A percentile compares a stretch with the other conserved stretches of the same genome.
These are phyloP conservation scores for Lanius ludovicianus DNA, from an alignment of 2,113 vertebrate genomes.

Conservation along the genomic window DNA sequence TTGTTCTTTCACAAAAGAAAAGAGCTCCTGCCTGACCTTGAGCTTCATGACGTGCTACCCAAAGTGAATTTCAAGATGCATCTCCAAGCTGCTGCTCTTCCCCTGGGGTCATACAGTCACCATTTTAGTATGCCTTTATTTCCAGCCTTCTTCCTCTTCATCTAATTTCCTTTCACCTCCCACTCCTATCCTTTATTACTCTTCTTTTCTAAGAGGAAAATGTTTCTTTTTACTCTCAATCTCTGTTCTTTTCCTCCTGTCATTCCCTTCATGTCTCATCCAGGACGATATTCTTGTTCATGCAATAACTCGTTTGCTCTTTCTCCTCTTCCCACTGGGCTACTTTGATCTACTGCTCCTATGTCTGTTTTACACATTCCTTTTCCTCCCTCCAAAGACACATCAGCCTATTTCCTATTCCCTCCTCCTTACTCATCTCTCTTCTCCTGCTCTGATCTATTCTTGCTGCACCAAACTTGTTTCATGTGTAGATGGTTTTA, in stretches of 20 bases:
- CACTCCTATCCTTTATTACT: constrained; percentile 21
- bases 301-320: constrained; percentile 52
- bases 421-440: constrained; percentile 46
- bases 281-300: constrained; percentile 4
- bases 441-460: constrained; percentile 43
- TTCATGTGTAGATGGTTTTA: neutral
- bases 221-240: constrained; percentile 8
- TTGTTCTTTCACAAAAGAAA: neutral
- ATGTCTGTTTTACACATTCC: constrained; percentile 22
- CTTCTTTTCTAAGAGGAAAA: neutral
- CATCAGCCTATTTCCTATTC: constrained; percentile 6
- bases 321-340: constrained; percentile 46
- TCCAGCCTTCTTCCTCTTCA: constrained; percentile 29
- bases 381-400: constrained; percentile 38
- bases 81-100: constrained; percentile 10
- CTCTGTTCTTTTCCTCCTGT: constrained; percentile 22
- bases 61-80: neutral
- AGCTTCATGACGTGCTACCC: neutral
- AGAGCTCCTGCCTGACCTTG: neutral
- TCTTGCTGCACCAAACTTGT: constrained; percentile 2
- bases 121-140: constrained; percentile 6
- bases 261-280: constrained; percentile 37
- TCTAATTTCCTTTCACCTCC: constrained; percentile 40
- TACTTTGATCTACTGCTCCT: constrained; percentile 40
- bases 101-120: constrained; percentile 7